Conservation (phyloP, 2,797 vertebrate genomes). For the Anguilla pacifica region DNA sequence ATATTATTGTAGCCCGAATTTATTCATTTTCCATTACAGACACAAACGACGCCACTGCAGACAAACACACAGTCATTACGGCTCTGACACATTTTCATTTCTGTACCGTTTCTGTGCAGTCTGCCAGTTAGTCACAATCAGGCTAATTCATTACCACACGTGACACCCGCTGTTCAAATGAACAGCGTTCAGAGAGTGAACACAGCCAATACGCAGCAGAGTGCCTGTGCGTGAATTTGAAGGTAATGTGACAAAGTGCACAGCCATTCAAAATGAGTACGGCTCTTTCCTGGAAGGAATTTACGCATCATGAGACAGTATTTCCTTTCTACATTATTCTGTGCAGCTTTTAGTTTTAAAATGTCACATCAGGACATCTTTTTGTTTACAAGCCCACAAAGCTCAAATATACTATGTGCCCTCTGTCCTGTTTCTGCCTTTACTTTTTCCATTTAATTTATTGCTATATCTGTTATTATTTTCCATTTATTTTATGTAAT, state of each 20-base stretch:
- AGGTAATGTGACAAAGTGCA: background rate
- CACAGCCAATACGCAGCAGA: background rate
- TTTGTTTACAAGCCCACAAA: background rate
- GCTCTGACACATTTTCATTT: slow-evolving; percentile 69
- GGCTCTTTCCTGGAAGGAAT: background rate
- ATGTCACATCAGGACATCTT: background rate
- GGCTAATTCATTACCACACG: slow-evolving; percentile 66
- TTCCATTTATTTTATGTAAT: background rate
- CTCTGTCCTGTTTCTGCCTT: background rate
- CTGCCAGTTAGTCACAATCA: slow-evolving; percentile 76
- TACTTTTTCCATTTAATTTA: background rate
- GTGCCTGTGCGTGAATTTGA: background rate
- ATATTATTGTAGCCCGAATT: slow-evolving; percentile 75
- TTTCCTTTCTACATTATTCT: background rate
- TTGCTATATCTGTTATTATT: background rate
- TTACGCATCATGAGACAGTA: background rate
- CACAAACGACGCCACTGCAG: background rate
- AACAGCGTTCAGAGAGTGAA: background rate
- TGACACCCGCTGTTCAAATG: slow-evolving; percentile 56
- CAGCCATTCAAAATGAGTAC: background rate
- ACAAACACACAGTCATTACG: slow-evolving; percentile 59
- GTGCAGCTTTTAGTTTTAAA: background rate
- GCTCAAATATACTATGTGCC: background rate
- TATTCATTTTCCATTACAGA: slow-evolving; percentile 66
- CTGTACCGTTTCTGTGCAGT: slow-evolving; percentile 69